phyloP scores from a whole-genome alignment of 2,113 vertebrate species.

The Eurystomus gularis region DNA sequence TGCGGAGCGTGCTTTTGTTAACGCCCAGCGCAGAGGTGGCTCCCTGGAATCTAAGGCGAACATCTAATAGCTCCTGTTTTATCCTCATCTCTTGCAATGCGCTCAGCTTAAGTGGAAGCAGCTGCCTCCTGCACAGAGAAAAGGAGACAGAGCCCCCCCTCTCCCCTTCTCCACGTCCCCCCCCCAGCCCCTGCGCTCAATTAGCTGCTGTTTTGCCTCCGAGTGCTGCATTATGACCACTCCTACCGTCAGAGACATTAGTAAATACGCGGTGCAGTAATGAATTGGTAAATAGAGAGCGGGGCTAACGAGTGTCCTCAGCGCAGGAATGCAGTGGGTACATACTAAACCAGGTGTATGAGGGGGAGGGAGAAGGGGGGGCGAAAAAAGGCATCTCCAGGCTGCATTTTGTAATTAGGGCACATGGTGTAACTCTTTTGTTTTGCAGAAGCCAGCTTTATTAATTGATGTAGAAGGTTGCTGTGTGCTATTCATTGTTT shows the following conservation, averaged over 20 bases:
- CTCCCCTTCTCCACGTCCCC: neutral
- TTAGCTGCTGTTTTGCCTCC: constrained; percentile 76
- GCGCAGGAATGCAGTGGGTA: constrained; percentile 23
- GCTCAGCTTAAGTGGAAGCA: constrained; percentile 80
- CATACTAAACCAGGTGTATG: constrained; percentile 34
- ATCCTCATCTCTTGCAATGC: constrained; percentile 70
- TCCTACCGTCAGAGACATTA: constrained; percentile 67
- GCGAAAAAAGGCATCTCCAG: neutral
- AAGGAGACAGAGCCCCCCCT: neutral
- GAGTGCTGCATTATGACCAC: constrained; percentile 76
- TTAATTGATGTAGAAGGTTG: constrained; percentile 77
- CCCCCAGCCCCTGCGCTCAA: constrained; percentile 69
- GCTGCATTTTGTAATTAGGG: constrained; percentile 58
- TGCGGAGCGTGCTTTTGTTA: neutral
- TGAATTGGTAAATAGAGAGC: constrained; percentile 40
- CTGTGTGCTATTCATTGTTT: constrained; percentile 73
- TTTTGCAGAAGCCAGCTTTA: constrained; percentile 65
- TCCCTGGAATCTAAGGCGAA: neutral
- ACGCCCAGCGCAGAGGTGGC: neutral
- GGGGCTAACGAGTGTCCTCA: constrained; percentile 27
- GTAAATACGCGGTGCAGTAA: constrained; percentile 7
- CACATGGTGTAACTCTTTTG: constrained; percentile 60
- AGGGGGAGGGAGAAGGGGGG: neutral
- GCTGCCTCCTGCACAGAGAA: constrained; percentile 75
- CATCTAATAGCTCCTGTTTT: neutral